These are phyloP conservation scores for Triops cancriformis DNA, from an alignment of 1,140 invertebrate genomes.

Conservation along the genomic window DNA sequence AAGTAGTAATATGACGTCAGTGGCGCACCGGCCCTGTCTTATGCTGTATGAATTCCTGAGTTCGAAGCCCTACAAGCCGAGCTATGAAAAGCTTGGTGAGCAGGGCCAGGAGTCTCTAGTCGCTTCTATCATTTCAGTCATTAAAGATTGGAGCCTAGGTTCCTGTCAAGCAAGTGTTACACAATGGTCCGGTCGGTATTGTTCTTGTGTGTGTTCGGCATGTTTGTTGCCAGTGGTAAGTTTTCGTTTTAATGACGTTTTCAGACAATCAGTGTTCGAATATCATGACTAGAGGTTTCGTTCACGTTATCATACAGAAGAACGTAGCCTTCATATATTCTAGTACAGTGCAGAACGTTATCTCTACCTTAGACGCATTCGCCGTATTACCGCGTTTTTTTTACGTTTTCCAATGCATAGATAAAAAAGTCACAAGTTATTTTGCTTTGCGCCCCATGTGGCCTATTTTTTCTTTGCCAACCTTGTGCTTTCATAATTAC, in stretches of 20 bases:
- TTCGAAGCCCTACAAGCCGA: neutral
- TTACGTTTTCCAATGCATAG: neutral
- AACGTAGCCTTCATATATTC: too few relatives aligned
- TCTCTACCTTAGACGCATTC: too few relatives aligned
- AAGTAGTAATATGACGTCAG: neutral
- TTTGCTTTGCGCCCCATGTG: neutral
- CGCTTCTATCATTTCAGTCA: slow-evolving; percentile 10
- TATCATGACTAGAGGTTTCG: too few relatives aligned
- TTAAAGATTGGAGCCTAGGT: neutral
- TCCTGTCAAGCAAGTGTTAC: neutral
- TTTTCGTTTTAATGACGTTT: neutral
- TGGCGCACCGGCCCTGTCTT: neutral
- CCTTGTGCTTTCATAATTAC: neutral
- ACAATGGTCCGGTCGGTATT: neutral
- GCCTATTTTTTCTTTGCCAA: neutral
- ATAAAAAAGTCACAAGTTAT: neutral
- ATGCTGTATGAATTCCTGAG: neutral
- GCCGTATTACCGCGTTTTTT: neutral
- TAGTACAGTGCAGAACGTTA: too few relatives aligned
- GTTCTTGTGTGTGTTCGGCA: neutral
- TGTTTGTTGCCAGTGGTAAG: neutral
- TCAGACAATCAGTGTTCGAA: too few relatives aligned
- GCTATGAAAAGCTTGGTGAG: neutral
- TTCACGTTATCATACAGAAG: too few relatives aligned
- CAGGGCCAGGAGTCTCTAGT: neutral